phyloP scores from a whole-genome alignment of 2,888 invertebrate species.

The Acanthosoma haemorrhoidale region DNA sequence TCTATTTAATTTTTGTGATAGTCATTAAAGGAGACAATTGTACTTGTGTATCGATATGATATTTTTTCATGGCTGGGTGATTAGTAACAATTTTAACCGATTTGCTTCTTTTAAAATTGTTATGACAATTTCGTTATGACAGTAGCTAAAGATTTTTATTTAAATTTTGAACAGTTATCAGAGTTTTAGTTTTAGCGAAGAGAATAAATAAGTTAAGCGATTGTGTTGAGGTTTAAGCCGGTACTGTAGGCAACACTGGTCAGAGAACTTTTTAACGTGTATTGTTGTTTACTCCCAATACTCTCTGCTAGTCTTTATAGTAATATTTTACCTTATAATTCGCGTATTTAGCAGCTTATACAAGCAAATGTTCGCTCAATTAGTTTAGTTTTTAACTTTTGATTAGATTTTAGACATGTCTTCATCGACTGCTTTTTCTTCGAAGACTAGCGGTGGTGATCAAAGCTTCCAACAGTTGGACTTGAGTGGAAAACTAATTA shows the following conservation, averaged over 20 bases:
- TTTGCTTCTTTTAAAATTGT: too few relatives aligned
- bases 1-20: too few relatives aligned
- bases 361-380: constrained; percentile 37
- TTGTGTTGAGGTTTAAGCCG: too few relatives aligned
- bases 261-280: constrained; percentile 33
- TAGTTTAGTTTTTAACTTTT: constrained; percentile 34
- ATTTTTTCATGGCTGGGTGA: too few relatives aligned
- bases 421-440: constrained; percentile 35
- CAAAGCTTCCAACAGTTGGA: constrained; percentile 45
- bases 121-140: too few relatives aligned
- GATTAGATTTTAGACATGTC: constrained; percentile 34
- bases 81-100: too few relatives aligned
- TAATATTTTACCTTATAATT: constrained; percentile 11
- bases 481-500: constrained; percentile 52
- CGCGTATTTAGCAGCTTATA: constrained; percentile 1
- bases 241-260: constrained; percentile 34
- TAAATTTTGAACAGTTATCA: too few relatives aligned
- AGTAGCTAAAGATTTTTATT: too few relatives aligned
- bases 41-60: too few relatives aligned
- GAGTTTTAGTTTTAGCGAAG: too few relatives aligned
- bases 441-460: constrained; percentile 37
- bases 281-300: constrained; percentile 27
- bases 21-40: too few relatives aligned
- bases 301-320: constrained; percentile 26
- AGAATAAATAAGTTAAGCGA: too few relatives aligned